Evolutionary conservation across 2,888 invertebrate species (phyloP).

Genomic region (Aporophyla lueneburgensis): DNA sequence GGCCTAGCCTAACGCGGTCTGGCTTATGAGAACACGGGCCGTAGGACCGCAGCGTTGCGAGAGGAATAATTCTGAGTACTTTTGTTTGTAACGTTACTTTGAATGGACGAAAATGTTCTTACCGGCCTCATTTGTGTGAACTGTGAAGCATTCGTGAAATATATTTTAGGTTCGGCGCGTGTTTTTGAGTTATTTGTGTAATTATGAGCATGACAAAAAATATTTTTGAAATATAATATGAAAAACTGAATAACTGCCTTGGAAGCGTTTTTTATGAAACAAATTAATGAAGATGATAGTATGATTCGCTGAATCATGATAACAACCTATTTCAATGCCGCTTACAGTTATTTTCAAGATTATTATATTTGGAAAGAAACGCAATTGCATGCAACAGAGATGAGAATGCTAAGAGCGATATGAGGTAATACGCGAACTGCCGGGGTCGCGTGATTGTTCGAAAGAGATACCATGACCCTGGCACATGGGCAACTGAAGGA

Average conservation of each 20-base stretch:
- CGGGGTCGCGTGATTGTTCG: too few relatives aligned
- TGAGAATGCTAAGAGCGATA: too few relatives aligned
- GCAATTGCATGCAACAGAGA: too few relatives aligned
- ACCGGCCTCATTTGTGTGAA: conserved; percentile 43
- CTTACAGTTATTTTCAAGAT: neutral
- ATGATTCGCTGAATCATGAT: neutral
- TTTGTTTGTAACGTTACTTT: conserved; percentile 48
- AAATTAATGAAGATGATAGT: neutral
- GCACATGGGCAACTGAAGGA: too few relatives aligned
- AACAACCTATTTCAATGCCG: neutral
- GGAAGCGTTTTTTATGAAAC: conserved; percentile 8
- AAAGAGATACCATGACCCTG: too few relatives aligned
- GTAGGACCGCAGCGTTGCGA: neutral
- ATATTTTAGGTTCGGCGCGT: conserved; percentile 41
- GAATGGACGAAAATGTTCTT: conserved; percentile 32
- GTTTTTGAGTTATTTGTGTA: conserved; percentile 48
- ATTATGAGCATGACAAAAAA: conserved; percentile 21
- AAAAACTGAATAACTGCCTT: neutral
- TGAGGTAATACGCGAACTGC: too few relatives aligned
- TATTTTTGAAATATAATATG: conserved; percentile 10
- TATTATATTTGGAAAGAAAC: neutral
- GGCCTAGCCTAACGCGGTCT: too few relatives aligned
- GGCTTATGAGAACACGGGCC: too few relatives aligned
- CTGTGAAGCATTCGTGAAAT: conserved; percentile 4
- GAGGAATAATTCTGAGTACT: conserved; percentile 17